These are phyloP conservation scores for Apostichopus leukothele DNA, from an alignment of 53 echinoderm and acorn worm genomes.

Conservation along the genomic window DNA sequence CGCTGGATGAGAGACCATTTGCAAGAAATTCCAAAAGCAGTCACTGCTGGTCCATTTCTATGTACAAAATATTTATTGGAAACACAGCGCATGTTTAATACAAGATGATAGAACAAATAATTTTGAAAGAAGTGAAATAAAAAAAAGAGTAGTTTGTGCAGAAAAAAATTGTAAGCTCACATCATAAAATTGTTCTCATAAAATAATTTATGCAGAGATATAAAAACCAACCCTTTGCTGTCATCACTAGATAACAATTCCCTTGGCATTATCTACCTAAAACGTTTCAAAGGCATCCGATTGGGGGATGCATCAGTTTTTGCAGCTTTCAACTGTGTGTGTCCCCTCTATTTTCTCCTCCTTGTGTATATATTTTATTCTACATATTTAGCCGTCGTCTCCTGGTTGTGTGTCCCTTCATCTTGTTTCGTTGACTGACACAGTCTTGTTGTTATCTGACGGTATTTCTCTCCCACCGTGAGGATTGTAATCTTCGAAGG, in stretches of 20 bases:
- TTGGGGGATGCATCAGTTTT: neutral
- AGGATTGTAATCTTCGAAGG: constrained; percentile 25
- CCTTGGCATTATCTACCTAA: neutral
- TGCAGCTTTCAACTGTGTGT: neutral
- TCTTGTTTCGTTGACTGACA: neutral
- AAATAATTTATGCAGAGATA: neutral
- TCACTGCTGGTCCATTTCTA: neutral
- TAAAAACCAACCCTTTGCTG: no score
- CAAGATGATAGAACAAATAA: neutral
- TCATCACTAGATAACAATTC: no score
- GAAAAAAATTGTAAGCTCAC: neutral
- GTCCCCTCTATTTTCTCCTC: neutral
- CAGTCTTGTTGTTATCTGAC: neutral
- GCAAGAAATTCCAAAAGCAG: no score
- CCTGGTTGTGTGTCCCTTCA: neutral
- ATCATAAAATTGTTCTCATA: neutral
- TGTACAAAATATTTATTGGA: neutral
- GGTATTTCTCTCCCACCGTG: constrained; percentile 8
- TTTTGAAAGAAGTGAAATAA: neutral
- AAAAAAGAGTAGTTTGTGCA: no score
- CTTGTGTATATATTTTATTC: neutral
- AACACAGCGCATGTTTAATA: neutral
- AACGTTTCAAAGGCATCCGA: neutral
- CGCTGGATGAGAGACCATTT: no score
- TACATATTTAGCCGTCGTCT: neutral